Evolutionary conservation across 2,888 invertebrate genomes (phyloP).

Genomic region (Yponomeuta sedellus): DNA sequence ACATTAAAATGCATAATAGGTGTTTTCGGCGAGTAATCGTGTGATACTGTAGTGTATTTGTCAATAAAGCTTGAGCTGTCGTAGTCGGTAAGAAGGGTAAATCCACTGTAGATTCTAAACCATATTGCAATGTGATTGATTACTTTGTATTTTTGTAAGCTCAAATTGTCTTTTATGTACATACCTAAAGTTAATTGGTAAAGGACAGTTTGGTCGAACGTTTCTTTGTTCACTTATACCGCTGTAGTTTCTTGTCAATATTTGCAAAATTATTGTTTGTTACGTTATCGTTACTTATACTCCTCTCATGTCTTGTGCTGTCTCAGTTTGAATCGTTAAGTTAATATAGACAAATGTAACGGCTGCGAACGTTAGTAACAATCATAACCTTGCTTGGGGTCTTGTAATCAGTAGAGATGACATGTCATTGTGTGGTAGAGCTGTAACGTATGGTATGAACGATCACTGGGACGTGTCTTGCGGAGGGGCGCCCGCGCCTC

Average conservation of each 20-base stretch:
- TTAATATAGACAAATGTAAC: neutral
- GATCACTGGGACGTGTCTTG: neutral
- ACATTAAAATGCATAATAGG: conserved; percentile 59
- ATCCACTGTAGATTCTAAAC: conserved; percentile 68
- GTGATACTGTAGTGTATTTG: conserved; percentile 68
- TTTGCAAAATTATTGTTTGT: conserved; percentile 13
- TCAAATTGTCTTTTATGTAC: conserved; percentile 71
- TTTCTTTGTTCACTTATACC: conserved; percentile 47
- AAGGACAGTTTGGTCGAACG: conserved; percentile 42
- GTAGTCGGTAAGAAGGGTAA: conserved; percentile 69
- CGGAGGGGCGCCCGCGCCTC: neutral
- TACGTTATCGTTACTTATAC: neutral
- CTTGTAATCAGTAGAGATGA: conserved; percentile 61
- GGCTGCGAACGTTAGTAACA: conserved; percentile 34
- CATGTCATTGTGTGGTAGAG: conserved; percentile 51
- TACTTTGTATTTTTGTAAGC: conserved; percentile 75
- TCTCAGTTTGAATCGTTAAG: neutral
- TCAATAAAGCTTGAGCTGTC: conserved; percentile 69
- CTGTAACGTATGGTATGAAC: conserved; percentile 30
- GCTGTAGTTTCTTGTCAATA: conserved; percentile 27
- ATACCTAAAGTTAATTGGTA: conserved; percentile 51
- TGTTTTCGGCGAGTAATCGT: conserved; percentile 66
- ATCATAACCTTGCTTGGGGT: conserved; percentile 47
- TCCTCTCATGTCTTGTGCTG: neutral
- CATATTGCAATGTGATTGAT: conserved; percentile 67